Base-by-base conservation (phyloP, 1,140 invertebrate species). In the Lordiphosa mommai region DNA sequence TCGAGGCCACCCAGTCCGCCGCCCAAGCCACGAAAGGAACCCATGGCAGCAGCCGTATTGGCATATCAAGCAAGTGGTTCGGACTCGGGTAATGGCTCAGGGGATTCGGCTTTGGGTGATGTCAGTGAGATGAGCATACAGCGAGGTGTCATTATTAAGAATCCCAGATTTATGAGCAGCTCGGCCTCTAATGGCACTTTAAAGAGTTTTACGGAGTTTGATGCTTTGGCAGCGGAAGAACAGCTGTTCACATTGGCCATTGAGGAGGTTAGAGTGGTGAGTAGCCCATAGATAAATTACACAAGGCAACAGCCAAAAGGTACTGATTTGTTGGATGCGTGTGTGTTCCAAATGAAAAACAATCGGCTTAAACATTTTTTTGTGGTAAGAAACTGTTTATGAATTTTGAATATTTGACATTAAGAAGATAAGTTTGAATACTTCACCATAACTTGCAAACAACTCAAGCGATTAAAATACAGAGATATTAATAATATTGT, bases 1-100 rank as follows among this genome's bases (percentile, higher is more conserved):
- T 41, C 64, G 0, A 60, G 71, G 50, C 52, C 88, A 7, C 87
- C 89, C 0, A 90, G 90, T 70, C 93, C 94, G 5, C 94, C 94
- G 6, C 94, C 94, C 0, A 95, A 95, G 89, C 94, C 93, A 1
- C 77, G 87, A 8, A 90, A 91, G 63, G 90, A 89, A 9, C 90
- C 90, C 33, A 89, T 90, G 49, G 84, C 73, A 0, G 80, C 72
- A 1, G 79, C 91, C 4, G 90, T 92, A 13, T 89, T 91, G 14
- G 91, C 92, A 0, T 95, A 96, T 71, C 94, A 95, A 57, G 93
- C 94, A 1, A 95, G 94, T 36, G 95, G 95, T 1, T 96, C 95
- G 0, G 95, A 96, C 89, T 96, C 95, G 6, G 95, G 95, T 1
- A 96, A 96, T 71, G 95, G 95, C 0, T 96, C 95, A 0, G 95